Evolutionary conservation across 2,113 vertebrate genomes (phyloP).

Genomic region (Coryphaenoides rupestris): DNA sequence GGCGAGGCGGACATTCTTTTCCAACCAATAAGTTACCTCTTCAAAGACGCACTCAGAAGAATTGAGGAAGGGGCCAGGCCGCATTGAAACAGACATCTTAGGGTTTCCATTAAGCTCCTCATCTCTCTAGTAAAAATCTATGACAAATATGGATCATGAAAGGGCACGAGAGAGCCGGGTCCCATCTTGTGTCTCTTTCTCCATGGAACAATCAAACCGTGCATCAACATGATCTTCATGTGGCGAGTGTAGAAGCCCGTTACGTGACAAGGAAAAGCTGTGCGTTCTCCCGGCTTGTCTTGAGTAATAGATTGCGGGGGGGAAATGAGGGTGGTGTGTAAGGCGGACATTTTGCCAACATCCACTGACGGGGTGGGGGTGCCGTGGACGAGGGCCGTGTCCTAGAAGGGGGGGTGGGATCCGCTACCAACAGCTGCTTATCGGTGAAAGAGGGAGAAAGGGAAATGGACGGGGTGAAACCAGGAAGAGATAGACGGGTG

Average conservation of each 20-base stretch:
- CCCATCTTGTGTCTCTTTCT: constrained; percentile 35
- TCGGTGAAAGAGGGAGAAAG: constrained; percentile 6
- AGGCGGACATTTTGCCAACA: constrained; percentile 22
- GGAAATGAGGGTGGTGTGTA: constrained; percentile 30
- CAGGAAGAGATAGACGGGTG: constrained; percentile 9
- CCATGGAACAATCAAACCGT: constrained; percentile 45
- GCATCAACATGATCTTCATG: constrained; percentile 22
- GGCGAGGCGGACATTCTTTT: constrained; percentile 61
- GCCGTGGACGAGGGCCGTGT: constrained; percentile 25
- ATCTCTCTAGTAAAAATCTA: constrained; percentile 55
- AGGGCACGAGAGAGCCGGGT: constrained; percentile 22
- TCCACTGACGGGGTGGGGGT: constrained; percentile 17
- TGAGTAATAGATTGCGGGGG: constrained; percentile 36
- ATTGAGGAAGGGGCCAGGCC: constrained; percentile 49
- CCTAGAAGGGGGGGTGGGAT: constrained; percentile 2
- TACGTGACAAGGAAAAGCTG: constrained; percentile 39
- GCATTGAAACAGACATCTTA: constrained; percentile 61
- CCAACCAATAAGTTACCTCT: constrained; percentile 65
- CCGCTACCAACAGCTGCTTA: constrained; percentile 30
- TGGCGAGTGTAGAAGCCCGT: constrained; percentile 24
- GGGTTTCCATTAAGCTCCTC: constrained; percentile 57
- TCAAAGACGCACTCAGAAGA: constrained; percentile 56
- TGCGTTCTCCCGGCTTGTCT: constrained; percentile 35
- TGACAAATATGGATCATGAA: constrained; percentile 52
- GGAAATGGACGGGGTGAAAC: background rate